These are phyloP conservation scores for Sogatella furcifera DNA, from an alignment of 1,140 invertebrate genomes.

Conservation along the genomic window DNA sequence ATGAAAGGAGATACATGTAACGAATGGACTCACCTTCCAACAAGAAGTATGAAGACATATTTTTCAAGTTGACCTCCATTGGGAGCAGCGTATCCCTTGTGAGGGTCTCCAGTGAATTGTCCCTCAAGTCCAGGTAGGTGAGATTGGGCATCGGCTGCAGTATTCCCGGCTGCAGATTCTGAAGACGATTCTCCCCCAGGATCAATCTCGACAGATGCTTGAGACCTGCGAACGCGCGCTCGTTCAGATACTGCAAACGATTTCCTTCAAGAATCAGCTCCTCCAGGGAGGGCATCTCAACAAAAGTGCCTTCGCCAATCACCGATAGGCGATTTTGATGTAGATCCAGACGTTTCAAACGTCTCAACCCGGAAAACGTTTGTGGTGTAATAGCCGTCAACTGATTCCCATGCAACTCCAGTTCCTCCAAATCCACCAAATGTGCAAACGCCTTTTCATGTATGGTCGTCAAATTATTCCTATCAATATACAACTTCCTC, in stretches of 20 bases:
- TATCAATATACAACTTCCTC: slow-evolving; percentile 48
- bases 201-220: slow-evolving; percentile 50
- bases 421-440: slow-evolving; percentile 48
- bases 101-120: slow-evolving; percentile 58
- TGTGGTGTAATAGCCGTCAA: slow-evolving; percentile 54
- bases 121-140: slow-evolving; percentile 55
- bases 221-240: slow-evolving; percentile 57
- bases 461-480: slow-evolving; percentile 58
- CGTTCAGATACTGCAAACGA: slow-evolving; percentile 51
- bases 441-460: slow-evolving; percentile 59
- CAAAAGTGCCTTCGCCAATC: slow-evolving; percentile 60
- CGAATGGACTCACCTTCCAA: slow-evolving; percentile 51
- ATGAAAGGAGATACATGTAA: background rate
- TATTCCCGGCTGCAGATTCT: slow-evolving; percentile 36
- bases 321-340: slow-evolving; percentile 47
- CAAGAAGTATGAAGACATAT: slow-evolving; percentile 54
- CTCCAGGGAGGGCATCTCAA: slow-evolving; percentile 54
- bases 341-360: slow-evolving; percentile 51
- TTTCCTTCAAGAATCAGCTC: slow-evolving; percentile 63
- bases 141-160: slow-evolving; percentile 51
- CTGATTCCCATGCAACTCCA: slow-evolving; percentile 58
- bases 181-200: slow-evolving; percentile 60
- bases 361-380: slow-evolving; percentile 55
- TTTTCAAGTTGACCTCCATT: slow-evolving; percentile 60
- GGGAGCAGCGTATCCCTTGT: slow-evolving; percentile 58